Percentiles rank a stretch among this genome's conserved stretches.
phyloP scores from a whole-genome alignment of 2,113 vertebrate genomes.

The Kobus ellipsiprymnus region DNA sequence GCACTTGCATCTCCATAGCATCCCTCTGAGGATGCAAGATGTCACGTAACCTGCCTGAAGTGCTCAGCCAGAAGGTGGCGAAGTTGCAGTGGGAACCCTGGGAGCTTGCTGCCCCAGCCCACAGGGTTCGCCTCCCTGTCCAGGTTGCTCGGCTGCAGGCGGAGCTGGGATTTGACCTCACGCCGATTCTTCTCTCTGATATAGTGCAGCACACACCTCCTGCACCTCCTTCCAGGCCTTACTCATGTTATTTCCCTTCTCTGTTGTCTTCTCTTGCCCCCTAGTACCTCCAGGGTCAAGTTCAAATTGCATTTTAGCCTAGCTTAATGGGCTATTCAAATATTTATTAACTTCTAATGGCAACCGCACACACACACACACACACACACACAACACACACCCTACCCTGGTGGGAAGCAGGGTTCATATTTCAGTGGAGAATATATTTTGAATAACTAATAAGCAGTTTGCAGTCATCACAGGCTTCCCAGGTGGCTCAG shows the following conservation, averaged over 20 bases:
- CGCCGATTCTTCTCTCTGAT: no score
- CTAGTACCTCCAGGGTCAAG: neutral
- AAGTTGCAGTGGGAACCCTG: neutral
- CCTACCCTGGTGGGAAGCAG: neutral
- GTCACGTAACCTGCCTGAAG: neutral
- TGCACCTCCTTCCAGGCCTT: neutral
- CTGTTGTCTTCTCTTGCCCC: neutral
- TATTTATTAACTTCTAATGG: neutral
- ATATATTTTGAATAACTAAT: neutral
- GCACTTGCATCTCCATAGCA: neutral
- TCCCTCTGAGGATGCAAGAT: neutral
- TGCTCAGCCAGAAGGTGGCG: neutral
- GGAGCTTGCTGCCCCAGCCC: neutral
- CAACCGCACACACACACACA: neutral
- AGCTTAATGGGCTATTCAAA: neutral
- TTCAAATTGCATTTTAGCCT: neutral
- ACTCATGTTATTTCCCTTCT: accelerated
- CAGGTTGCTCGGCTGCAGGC: neutral
- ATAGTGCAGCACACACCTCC: accelerated
- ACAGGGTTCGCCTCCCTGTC: accelerated
- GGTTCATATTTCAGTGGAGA: neutral
- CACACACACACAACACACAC: neutral
- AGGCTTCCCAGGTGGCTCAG: neutral
- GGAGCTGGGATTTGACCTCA: neutral
- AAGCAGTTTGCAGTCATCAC: neutral